A percentile compares a stretch with the other conserved stretches of the same genome.
phyloP scores from a whole-genome alignment of 2,888 invertebrate genomes.

The Acronicta aceris region DNA sequence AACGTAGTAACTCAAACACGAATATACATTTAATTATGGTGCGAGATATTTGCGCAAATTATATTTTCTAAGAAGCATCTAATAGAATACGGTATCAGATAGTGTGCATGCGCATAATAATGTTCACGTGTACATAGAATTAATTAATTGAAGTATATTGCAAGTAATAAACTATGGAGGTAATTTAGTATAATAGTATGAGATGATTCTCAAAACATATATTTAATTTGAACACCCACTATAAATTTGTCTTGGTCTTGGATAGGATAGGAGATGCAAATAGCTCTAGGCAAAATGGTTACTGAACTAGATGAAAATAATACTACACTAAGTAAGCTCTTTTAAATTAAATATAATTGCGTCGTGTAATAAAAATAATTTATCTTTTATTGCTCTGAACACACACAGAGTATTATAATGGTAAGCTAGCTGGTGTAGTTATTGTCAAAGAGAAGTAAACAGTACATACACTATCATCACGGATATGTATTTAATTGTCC shows the following conservation, averaged over 20 bases:
- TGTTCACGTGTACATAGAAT: conserved; percentile 29
- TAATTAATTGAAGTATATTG: conserved; percentile 19
- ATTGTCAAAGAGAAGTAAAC: conserved; percentile 44
- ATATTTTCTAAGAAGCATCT: conserved; percentile 32
- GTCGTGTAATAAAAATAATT: conserved; percentile 38
- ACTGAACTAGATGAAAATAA: conserved; percentile 10
- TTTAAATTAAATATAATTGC: conserved; percentile 33
- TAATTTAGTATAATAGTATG: conserved; percentile 34
- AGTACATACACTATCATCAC: conserved; percentile 45
- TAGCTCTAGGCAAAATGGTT: conserved; percentile 24
- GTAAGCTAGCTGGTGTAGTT: conserved; percentile 34
- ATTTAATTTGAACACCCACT: conserved; percentile 17
- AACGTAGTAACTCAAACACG: too few species aligned
- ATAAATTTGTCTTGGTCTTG: conserved; percentile 1
- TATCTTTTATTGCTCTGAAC: conserved; percentile 29
- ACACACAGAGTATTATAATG: conserved; percentile 22
- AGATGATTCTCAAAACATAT: conserved; percentile 35
- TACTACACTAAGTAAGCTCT: conserved; percentile 10
- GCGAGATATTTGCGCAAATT: conserved; percentile 24
- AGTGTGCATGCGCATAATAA: conserved; percentile 25
- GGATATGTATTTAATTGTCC: conserved; percentile 39
- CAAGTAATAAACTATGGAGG: conserved; percentile 24
- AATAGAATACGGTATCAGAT: conserved; percentile 14
- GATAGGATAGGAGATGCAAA: conserved; percentile 20
- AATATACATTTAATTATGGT: conserved; percentile 22